These are phyloP conservation scores for Lasioglossum lativentre DNA, from an alignment of 2,888 invertebrate genomes.

Conservation along the genomic window DNA sequence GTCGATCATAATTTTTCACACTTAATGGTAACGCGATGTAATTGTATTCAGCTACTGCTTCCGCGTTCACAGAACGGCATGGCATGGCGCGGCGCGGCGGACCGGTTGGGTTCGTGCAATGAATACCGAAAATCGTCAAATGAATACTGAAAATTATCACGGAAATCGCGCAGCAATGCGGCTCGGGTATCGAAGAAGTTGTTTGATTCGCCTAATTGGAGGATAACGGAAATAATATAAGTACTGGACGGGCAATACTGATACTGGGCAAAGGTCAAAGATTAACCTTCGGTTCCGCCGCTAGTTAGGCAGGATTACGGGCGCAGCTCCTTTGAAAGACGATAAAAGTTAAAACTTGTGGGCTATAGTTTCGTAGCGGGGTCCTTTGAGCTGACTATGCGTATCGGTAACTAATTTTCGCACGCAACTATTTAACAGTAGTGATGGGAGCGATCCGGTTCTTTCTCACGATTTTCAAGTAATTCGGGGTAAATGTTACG, in stretches of 20 bases:
- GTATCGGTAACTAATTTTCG: background rate
- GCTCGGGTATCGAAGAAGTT: conserved; percentile 3
- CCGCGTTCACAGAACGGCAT: background rate
- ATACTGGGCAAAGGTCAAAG: conserved; percentile 40
- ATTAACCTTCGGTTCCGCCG: conserved; percentile 37
- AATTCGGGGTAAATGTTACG: too few species aligned
- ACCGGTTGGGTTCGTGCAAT: background rate
- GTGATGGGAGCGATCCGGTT: background rate
- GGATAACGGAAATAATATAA: conserved; percentile 33
- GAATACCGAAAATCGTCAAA: conserved; percentile 16
- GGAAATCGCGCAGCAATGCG: too few species aligned
- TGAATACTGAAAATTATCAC: conserved; percentile 20
- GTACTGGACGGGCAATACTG: conserved; percentile 17
- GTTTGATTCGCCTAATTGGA: conserved; percentile 38
- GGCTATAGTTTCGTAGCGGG: background rate
- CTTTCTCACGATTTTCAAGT: background rate
- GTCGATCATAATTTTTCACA: background rate
- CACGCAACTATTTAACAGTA: background rate
- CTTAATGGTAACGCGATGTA: background rate
- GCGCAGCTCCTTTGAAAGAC: conserved; percentile 13
- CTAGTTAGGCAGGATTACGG: conserved; percentile 34
- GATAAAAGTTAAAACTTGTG: conserved; percentile 20
- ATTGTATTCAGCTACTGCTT: background rate
- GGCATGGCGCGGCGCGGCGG: too few species aligned
- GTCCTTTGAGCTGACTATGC: background rate